Percentiles rank a stretch among this genome's conserved stretches.
phyloP scores from a whole-genome alignment of 2,888 invertebrate genomes.

The Operophtera brumata region DNA sequence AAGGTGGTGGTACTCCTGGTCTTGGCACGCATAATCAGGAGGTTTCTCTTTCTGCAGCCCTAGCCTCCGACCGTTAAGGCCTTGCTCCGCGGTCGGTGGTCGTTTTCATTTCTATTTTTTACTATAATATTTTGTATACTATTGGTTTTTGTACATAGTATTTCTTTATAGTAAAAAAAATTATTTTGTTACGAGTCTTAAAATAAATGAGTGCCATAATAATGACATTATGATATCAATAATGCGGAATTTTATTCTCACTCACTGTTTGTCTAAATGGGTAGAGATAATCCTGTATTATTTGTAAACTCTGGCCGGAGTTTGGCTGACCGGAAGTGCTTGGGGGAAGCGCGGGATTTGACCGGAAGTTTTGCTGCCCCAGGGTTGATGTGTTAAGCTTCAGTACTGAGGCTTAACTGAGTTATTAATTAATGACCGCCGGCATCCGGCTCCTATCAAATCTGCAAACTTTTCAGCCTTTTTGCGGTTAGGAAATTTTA shows the following conservation, averaged over 20 bases:
- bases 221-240: constrained; percentile 3
- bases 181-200: too few species aligned
- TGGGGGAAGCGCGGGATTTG: constrained; percentile 68
- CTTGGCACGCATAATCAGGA: too few species aligned
- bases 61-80: too few species aligned
- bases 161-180: too few species aligned
- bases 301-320: constrained; percentile 54
- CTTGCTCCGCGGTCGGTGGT: too few species aligned
- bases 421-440: constrained; percentile 74
- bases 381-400: constrained; percentile 71
- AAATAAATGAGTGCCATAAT: not conserved
- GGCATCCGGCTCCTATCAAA: constrained; percentile 59
- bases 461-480: constrained; percentile 39
- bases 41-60: too few species aligned
- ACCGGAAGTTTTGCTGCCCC: constrained; percentile 70
- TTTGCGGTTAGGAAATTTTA: constrained; percentile 31
- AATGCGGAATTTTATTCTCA: constrained; percentile 12
- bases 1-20: too few species aligned
- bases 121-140: too few species aligned
- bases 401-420: constrained; percentile 65
- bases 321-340: constrained; percentile 72
- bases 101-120: too few species aligned
- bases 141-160: too few species aligned
- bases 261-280: constrained; percentile 18
- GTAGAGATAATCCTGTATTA: constrained; percentile 33